Percentiles rank a stretch among this genome's conserved stretches.
Conservation (phyloP, 2,888 invertebrate genomes). For the Calliphora vomitoria region DNA sequence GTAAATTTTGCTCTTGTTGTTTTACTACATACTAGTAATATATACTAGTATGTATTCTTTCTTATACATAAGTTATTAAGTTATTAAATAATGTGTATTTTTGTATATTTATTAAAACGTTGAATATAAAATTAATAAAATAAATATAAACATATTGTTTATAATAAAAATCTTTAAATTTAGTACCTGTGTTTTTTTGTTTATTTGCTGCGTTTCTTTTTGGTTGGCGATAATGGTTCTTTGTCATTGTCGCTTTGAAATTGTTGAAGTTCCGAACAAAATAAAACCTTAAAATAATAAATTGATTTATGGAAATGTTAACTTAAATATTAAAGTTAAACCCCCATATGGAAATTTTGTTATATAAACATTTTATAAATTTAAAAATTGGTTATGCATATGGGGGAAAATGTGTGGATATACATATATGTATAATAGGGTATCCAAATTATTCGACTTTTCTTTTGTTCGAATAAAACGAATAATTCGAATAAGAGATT, state of each 20-base stretch:
- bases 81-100: conserved; percentile 7
- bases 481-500: too few species aligned
- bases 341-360: too few species aligned
- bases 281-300: conserved; percentile 87
- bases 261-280: conserved; percentile 92
- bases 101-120: conserved; percentile 43
- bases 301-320: background rate
- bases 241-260: conserved; percentile 84
- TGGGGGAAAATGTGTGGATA: too few species aligned
- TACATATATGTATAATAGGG: too few species aligned
- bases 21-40: too few species aligned
- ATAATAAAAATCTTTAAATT: background rate
- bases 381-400: too few species aligned
- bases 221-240: background rate
- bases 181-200: conserved; percentile 50
- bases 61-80: background rate
- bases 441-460: too few species aligned
- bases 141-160: conserved; percentile 22
- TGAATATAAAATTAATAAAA: conserved; percentile 19
- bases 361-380: too few species aligned
- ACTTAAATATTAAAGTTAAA: too few species aligned
- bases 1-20: background rate
- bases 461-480: too few species aligned
- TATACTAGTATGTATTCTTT: background rate
- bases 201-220: conserved; percentile 65